These are phyloP conservation scores for Flexamia atlantica DNA, from an alignment of 2,888 invertebrate species.

Conservation along the genomic window DNA sequence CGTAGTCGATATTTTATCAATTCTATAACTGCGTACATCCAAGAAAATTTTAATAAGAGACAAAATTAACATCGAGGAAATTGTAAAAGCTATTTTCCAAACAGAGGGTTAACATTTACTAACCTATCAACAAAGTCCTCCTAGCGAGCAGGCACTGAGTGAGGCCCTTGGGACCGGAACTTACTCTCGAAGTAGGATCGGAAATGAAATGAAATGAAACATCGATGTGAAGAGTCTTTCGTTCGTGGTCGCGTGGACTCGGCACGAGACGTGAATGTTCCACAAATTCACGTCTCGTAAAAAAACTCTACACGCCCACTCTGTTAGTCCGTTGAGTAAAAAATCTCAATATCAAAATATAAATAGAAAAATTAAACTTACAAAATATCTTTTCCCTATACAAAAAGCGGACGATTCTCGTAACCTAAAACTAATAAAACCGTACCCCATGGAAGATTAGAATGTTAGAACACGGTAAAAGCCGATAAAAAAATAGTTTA, in stretches of 20 bases:
- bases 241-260: conserved; percentile 3
- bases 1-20: conserved; percentile 52
- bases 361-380: conserved; percentile 52
- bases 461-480: conserved; percentile 23
- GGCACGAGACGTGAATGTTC: conserved; percentile 41
- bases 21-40: conserved; percentile 42
- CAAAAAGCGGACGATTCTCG: conserved; percentile 38
- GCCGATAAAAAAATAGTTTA: conserved; percentile 52
- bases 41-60: conserved; percentile 40
- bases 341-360: conserved; percentile 52
- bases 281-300: conserved; percentile 44
- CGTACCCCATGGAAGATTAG: conserved; percentile 38
- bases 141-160: conserved; percentile 47
- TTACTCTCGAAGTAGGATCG: conserved; percentile 51
- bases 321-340: conserved; percentile 9
- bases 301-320: conserved; percentile 46
- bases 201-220: conserved; percentile 45
- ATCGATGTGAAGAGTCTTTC: conserved; percentile 39
- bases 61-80: conserved; percentile 32
- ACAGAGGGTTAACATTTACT: conserved; percentile 49
- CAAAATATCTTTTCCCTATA: conserved; percentile 49
- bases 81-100: conserved; percentile 48
- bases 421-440: conserved; percentile 32
- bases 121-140: conserved; percentile 45
- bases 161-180: conserved; percentile 46